Conservation (phyloP, 2,113 vertebrate genomes). For the Gyps fulvus region DNA sequence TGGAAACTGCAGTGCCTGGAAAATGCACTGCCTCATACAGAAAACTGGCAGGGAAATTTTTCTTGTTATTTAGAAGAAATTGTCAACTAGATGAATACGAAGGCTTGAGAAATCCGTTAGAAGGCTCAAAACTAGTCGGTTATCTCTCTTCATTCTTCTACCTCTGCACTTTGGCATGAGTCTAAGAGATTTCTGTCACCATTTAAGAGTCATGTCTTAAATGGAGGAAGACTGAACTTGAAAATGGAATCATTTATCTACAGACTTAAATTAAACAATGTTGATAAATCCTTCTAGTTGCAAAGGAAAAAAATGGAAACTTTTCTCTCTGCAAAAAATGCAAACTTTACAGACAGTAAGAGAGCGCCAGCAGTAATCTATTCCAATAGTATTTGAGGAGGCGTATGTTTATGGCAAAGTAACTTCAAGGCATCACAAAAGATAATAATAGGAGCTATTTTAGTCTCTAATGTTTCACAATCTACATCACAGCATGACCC, state of each 20-base stretch:
- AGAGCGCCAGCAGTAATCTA: neutral
- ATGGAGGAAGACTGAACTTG: neutral
- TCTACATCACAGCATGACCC: neutral
- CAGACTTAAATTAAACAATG: neutral
- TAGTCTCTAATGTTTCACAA: neutral
- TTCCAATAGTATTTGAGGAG: neutral
- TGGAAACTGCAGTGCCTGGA: neutral
- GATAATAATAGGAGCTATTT: neutral
- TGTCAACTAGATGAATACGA: neutral
- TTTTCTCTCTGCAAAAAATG: neutral
- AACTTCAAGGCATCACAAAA: neutral
- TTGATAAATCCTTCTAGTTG: neutral
- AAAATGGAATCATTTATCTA: neutral
- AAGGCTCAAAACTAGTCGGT: neutral
- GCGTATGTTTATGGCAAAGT: neutral
- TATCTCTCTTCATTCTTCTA: neutral
- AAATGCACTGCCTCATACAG: neutral
- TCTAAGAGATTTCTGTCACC: neutral
- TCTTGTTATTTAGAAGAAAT: neutral
- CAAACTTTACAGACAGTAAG: neutral
- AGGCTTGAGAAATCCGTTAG: neutral
- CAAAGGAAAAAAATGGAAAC: neutral
- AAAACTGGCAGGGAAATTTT: neutral
- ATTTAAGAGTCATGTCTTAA: neutral
- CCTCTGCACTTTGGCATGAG: neutral